Evolutionary conservation across 2,888 invertebrate species (phyloP).

Genomic region (Cordilura impudica): DNA sequence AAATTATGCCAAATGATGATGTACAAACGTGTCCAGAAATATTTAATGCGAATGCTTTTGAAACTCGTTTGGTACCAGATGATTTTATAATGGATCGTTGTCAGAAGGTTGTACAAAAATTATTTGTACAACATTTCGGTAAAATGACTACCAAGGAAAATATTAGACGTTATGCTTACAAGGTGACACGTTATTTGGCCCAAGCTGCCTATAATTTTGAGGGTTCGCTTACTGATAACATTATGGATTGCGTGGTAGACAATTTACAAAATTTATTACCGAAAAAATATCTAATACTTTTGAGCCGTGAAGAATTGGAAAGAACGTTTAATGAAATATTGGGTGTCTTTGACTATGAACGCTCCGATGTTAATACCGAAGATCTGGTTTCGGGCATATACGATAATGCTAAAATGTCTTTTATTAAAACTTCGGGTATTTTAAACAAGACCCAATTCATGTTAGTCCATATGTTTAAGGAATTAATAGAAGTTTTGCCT

Average conservation of each 20-base stretch:
- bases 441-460: constrained; percentile 72
- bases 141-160: constrained; percentile 68
- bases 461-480: constrained; percentile 69
- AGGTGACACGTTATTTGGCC: constrained; percentile 72
- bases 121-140: constrained; percentile 69
- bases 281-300: constrained; percentile 72
- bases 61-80: constrained; percentile 70
- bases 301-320: constrained; percentile 70
- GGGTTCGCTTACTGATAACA: constrained; percentile 72
- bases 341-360: constrained; percentile 71
- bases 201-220: constrained; percentile 75
- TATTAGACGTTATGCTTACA: constrained; percentile 71
- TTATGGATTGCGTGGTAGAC: constrained; percentile 72
- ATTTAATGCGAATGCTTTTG: constrained; percentile 69
- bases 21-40: constrained; percentile 67
- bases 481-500: constrained; percentile 72
- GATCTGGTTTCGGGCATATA: constrained; percentile 72
- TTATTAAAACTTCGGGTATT: constrained; percentile 64
- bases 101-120: constrained; percentile 73
- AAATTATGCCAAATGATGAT: constrained; percentile 66
- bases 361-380: constrained; percentile 72
- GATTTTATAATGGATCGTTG: constrained; percentile 74
- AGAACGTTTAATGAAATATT: constrained; percentile 73
- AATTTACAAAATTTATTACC: constrained; percentile 73
- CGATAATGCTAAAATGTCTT: constrained; percentile 69